Evolutionary conservation across 2,797 vertebrate species (phyloP), one percentile per base, ranked within the genome.

Genomic region (Erithacus rubecula): DNA sequence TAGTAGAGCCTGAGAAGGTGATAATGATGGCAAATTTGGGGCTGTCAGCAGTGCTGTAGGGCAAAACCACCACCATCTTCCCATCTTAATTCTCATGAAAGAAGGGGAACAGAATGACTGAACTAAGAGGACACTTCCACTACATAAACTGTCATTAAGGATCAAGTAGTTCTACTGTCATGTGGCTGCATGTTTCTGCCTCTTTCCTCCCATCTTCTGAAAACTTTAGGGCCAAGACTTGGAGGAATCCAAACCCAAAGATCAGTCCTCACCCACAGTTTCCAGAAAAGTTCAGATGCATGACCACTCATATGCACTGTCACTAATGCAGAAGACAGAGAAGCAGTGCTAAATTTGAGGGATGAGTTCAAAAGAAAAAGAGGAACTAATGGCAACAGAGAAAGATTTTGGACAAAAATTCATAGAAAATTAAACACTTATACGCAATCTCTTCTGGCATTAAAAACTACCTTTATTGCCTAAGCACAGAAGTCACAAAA

Each of bases 21-120:
- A 12, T 4, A 68, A 41, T 0, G 3, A 85, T 6, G 13, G 36
- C 55, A 72, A 81, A 87, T 27, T 10, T 0, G 0, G 43, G 43
- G 36, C 47, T 92, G 37, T 27, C 46, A 84, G 77, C 65, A 75
- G 46, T 29, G 13, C 75, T 58, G 8, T 2, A 86, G 41, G 55
- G 26, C 22, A 90, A 87, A 88, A 46, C 19, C 11, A 59, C 21
- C 34, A 84, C 2, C 21, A 65, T 39, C 34, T 86, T 92, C 46
- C 30, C 37, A 64, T 39, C 41, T 41, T 75, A 53, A 81, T 53
- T 49, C 49, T 64, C 58, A 58, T 11, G 24, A 39, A 86, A 76
- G 53, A 69, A 78, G 79, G 23, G 26, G 19, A 80, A 53, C 29
- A 78, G 47, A 46, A 30, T 5, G 17, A 59, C 32, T 74, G 52